phyloP scores from a whole-genome alignment of 2,797 vertebrate genomes.

The Fistularia tabacaria region DNA sequence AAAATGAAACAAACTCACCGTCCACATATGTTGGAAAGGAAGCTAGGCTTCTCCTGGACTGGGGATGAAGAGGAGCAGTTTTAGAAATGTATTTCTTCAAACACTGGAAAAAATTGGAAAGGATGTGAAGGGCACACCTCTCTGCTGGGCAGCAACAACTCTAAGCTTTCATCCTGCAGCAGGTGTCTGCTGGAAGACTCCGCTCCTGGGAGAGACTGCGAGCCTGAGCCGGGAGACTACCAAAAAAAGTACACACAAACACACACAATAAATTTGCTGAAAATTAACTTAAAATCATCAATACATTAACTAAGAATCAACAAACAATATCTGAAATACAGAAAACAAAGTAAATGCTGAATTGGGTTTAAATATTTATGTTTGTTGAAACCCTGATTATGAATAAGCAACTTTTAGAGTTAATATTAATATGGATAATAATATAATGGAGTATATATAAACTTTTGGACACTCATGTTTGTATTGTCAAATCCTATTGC shows the following conservation, averaged over 20 bases:
- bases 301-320: no score
- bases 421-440: no score
- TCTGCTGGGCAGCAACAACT: slow-evolving; percentile 80
- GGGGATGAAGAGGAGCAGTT: slow-evolving; percentile 50
- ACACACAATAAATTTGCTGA: no score
- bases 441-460: no score
- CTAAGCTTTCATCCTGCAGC: slow-evolving; percentile 78
- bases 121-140: slow-evolving; percentile 66
- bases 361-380: no score
- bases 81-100: not conserved
- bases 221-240: slow-evolving; percentile 85
- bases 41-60: slow-evolving; percentile 92
- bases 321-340: no score
- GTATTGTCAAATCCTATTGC: no score
- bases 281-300: no score
- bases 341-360: no score
- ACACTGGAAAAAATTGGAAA: not conserved
- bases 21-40: slow-evolving; percentile 96
- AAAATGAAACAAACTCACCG: slow-evolving; percentile 79
- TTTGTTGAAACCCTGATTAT: no score
- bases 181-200: slow-evolving; percentile 83
- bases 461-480: no score
- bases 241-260: not conserved
- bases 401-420: no score
- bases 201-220: slow-evolving; percentile 86